Evolutionary conservation across 2,113 vertebrate species (phyloP).

Genomic region (Sterrhoptilus dennistouni): DNA sequence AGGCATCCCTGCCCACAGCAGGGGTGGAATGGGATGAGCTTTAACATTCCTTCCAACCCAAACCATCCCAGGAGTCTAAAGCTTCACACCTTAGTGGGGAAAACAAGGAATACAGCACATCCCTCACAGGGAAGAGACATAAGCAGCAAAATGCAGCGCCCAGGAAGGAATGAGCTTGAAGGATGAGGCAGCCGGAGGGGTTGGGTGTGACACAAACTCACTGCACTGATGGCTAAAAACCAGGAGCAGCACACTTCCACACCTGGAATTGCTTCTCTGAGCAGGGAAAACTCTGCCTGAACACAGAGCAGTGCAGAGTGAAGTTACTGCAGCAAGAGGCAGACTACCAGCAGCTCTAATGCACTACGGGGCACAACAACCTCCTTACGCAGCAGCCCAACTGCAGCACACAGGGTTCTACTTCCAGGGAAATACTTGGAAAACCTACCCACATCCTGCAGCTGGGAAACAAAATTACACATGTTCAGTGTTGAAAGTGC

Average conservation of each 20-base stretch:
- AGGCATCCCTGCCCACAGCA: neutral
- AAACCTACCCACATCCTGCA: neutral
- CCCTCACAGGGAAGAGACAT: neutral
- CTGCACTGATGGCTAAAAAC: neutral
- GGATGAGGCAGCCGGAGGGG: neutral
- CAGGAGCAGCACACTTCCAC: neutral
- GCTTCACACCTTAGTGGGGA: neutral
- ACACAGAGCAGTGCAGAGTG: neutral
- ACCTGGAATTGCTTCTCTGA: neutral
- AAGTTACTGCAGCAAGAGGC: neutral
- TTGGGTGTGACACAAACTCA: neutral
- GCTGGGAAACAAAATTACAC: neutral
- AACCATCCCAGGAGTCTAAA: neutral
- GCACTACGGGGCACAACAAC: accelerated
- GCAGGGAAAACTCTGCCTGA: neutral
- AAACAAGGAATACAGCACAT: neutral
- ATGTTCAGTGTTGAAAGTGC: neutral
- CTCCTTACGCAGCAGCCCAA: neutral
- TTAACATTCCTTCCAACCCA: neutral
- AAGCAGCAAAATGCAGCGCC: accelerated
- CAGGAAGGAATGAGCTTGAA: accelerated
- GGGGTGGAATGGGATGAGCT: neutral
- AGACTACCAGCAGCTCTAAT: neutral
- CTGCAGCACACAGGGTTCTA: neutral
- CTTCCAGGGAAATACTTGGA: accelerated